Base-by-base conservation (phyloP, 2,113 vertebrate species). In the Proteles cristata region DNA sequence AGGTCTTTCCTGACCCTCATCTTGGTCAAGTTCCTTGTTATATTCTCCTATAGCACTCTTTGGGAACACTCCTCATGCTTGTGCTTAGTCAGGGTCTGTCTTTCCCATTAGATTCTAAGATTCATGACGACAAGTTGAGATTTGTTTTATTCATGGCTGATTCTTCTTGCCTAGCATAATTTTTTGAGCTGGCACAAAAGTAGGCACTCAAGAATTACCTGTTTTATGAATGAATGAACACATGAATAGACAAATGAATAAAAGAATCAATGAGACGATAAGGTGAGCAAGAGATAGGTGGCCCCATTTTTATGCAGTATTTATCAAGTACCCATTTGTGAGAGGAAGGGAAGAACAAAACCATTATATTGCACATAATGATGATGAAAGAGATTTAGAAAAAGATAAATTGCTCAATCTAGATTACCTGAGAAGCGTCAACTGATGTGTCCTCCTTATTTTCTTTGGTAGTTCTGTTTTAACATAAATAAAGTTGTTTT, bases 401-500 rank as follows among this genome's bases (percentile, higher is more conserved):
- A 80, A 84, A 86, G 19, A 79, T 35, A 61, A 95, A n/a, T 31
- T 68, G n/a, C 11, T 96, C 85, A 58, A n/a, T 90, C 48, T 84
- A 35, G 12, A 33, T 98, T 98, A 99, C 99, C 99, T 98, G 98
- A 93, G 79, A 97, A 84, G 91, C 88, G 25, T 97, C 97, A 88
- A 73, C 25, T 76, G 92, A 39, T 96, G 73, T 71, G 65, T 83
- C 93, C 81, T 97, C 31, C 58, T 98, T 33, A 26, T 96, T 98
- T 98, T 98, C 97, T 97, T 93, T 88, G 95, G 98, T 88, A 97
- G 93, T 14, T 97, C 97, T 98, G 97, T 97, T 99, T 83, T 83
- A 93, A 97, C n/a, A 97, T 4, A 97, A 93, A 96, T 45, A 88
- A 94, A 95, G 7, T 79, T 95, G 31, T 79, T 86, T 97, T 31